phyloP scores from a whole-genome alignment of 2,888 invertebrate species.

The Drosophila histrio region DNA sequence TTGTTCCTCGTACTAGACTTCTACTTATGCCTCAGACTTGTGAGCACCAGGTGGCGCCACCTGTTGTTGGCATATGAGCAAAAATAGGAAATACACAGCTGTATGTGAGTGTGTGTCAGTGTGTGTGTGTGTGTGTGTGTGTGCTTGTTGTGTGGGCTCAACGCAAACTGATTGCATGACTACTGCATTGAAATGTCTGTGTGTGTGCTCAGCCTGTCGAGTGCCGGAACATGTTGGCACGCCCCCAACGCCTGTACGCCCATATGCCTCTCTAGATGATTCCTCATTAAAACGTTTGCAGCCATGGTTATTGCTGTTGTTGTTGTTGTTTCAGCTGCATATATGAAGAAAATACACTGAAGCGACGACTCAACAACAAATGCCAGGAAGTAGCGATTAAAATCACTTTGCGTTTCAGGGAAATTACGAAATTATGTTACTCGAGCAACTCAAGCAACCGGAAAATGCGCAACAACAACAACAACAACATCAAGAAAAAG shows the following conservation, averaged over 20 bases:
- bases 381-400: slow-evolving; percentile 72
- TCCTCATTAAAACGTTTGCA: slow-evolving; percentile 2
- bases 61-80: slow-evolving; percentile 40
- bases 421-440: slow-evolving; percentile 75
- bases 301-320: slow-evolving; percentile 3
- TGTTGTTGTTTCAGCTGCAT: slow-evolving; percentile 12
- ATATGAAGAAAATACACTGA: slow-evolving; percentile 30
- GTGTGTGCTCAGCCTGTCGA: slow-evolving; percentile 28
- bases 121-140: slow-evolving; percentile 1
- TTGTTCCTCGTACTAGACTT: not conserved
- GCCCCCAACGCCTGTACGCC: slow-evolving; percentile 4
- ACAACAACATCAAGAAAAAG: slow-evolving; percentile 16
- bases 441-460: slow-evolving; percentile 61
- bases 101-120: not conserved
- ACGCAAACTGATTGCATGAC: slow-evolving; percentile 30
- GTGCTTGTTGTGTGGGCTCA: slow-evolving; percentile 1
- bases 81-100: not conserved
- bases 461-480: slow-evolving; percentile 57
- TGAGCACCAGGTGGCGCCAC: slow-evolving; percentile 31
- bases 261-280: not conserved
- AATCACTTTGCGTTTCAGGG: slow-evolving; percentile 70
- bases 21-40: not conserved
- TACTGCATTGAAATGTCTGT: slow-evolving; percentile 35
- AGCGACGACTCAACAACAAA: slow-evolving; percentile 22
- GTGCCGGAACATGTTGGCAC: slow-evolving; percentile 36